Evolutionary conservation across 2,113 vertebrate genomes (phyloP).

Genomic region (Heterotilapia buettikoferi): DNA sequence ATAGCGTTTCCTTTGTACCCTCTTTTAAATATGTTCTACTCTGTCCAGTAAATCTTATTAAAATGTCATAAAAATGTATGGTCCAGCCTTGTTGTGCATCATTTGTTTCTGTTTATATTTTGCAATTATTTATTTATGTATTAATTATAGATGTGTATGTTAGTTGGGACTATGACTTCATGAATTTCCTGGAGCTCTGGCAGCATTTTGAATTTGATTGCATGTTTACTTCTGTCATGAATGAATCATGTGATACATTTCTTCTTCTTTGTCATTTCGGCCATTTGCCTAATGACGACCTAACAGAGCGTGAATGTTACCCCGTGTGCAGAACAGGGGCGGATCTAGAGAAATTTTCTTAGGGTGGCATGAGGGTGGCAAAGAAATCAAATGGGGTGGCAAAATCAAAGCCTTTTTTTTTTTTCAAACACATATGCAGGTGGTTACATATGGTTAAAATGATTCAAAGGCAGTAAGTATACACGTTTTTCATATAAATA

Average conservation of each 20-base stretch:
- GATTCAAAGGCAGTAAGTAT: too few species aligned
- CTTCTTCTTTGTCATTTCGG: background rate
- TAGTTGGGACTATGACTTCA: background rate
- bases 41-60: background rate
- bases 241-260: background rate
- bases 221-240: background rate
- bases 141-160: background rate
- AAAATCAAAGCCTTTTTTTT: too few species aligned
- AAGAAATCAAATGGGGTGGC: too few species aligned
- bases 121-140: background rate
- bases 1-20: rapidly evolving
- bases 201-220: background rate
- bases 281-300: background rate
- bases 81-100: background rate
- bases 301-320: background rate
- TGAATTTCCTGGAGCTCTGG: background rate
- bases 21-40: background rate
- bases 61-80: background rate
- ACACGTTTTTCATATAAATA: too few species aligned
- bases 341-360: too few species aligned
- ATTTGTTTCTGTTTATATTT: background rate
- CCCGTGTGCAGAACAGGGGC: background rate
- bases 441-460: too few species aligned
- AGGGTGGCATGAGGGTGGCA: too few species aligned
- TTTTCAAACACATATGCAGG: too few species aligned